Conservation (phyloP, 2,888 invertebrate genomes). For the Chouioia cunea region DNA sequence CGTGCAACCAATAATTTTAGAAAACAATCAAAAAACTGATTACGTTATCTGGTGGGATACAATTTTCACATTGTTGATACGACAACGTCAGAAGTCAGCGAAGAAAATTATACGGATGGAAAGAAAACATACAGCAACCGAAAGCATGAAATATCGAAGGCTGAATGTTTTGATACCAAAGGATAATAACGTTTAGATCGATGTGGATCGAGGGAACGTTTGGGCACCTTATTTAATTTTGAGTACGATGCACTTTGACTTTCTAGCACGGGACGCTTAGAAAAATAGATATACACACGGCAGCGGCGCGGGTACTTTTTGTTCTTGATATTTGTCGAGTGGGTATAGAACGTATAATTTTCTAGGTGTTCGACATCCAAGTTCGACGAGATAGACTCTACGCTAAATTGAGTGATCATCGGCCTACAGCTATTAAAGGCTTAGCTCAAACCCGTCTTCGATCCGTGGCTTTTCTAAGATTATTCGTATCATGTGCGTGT, state of each 20-base stretch:
- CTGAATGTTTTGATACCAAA: neutral
- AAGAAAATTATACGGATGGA: constrained; percentile 7
- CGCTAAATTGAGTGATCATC: constrained; percentile 1
- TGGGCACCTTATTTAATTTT: constrained; percentile 11
- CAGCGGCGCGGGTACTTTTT: too few relatives aligned
- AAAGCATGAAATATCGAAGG: neutral
- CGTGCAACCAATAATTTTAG: too few relatives aligned
- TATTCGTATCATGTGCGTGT: neutral
- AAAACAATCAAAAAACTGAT: too few relatives aligned
- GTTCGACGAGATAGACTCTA: constrained; percentile 3
- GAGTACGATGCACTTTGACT: constrained; percentile 27
- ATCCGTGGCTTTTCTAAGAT: neutral
- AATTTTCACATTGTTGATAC: too few relatives aligned
- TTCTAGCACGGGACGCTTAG: constrained; percentile 9
- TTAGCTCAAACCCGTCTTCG: neutral
- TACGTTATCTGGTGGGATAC: too few relatives aligned
- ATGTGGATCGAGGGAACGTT: constrained; percentile 3
- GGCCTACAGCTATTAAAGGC: neutral
- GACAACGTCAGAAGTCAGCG: too few relatives aligned
- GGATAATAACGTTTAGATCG: constrained; percentile 10
- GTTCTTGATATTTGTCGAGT: constrained; percentile 10
- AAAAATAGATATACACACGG: too few relatives aligned
- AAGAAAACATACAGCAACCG: neutral
- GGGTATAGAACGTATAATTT: constrained; percentile 21
- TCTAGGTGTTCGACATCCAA: constrained; percentile 5